Conservation (phyloP, 2,113 vertebrate genomes). For the Neodontobutis hainanensis region DNA sequence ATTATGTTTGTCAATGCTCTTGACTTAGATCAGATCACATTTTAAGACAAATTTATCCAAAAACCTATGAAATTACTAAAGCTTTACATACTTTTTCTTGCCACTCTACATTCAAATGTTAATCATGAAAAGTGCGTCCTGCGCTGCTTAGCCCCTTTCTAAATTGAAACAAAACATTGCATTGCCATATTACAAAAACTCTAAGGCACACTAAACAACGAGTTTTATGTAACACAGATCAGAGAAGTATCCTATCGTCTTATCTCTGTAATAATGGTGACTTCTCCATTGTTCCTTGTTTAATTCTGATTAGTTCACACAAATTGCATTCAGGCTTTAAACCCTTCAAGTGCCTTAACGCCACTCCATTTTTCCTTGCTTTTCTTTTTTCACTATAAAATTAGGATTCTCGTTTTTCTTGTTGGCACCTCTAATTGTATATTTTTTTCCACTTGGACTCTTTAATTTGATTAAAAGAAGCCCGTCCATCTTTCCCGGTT, state of each 20-base stretch:
- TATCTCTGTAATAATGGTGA: slow-evolving; percentile 19
- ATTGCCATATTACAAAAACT: slow-evolving; percentile 5
- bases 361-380: not conserved
- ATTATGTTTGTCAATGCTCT: no score
- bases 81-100: no score
- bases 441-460: not conserved
- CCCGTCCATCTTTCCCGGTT: not conserved
- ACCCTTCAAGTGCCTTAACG: not conserved
- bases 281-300: slow-evolving; percentile 11
- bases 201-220: slow-evolving; percentile 52
- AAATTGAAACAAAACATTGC: slow-evolving; percentile 2
- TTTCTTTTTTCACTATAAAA: not conserved
- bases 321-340: not conserved
- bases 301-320: slow-evolving; percentile 20
- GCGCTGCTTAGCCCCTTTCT: not conserved
- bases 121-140: not conserved
- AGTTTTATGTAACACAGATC: not conserved
- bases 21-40: no score
- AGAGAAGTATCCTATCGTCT: slow-evolving; percentile 4
- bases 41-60: no score
- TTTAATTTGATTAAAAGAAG: slow-evolving; percentile 6
- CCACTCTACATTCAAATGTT: slow-evolving; percentile 23
- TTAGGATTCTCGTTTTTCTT: not conserved
- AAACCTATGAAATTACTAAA: no score
- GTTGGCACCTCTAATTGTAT: not conserved